A percentile compares a stretch with the other conserved stretches of the same genome.
Conservation (phyloP, 2,113 vertebrate genomes). For the Potamarius usumacintae region DNA sequence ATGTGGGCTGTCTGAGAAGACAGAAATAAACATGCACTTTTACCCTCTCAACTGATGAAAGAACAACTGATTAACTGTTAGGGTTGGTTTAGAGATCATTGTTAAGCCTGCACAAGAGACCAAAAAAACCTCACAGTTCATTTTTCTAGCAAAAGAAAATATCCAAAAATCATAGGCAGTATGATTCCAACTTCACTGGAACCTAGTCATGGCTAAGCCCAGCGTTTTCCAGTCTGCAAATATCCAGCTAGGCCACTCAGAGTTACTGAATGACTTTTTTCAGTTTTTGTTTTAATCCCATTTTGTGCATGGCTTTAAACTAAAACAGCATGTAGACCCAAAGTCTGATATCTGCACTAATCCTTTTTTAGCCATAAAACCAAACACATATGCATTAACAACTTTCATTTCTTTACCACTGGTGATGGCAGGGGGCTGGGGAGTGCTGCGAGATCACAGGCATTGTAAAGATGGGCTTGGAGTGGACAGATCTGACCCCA, state of each 20-base stretch:
- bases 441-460: conserved; percentile 21
- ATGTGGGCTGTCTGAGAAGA: conserved; percentile 75
- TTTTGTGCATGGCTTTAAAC: conserved; percentile 81
- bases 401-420: conserved; percentile 69
- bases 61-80: conserved; percentile 67
- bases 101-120: conserved; percentile 34
- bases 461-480: conserved; percentile 2
- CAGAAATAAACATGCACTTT: conserved; percentile 78
- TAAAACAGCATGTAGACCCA: conserved; percentile 78
- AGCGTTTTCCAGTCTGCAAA: conserved; percentile 7
- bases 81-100: conserved; percentile 62
- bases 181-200: conserved; percentile 37
- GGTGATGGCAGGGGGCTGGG: conserved; percentile 1
- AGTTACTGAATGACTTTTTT: conserved; percentile 72
- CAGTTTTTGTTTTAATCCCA: conserved; percentile 74
- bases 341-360: conserved; percentile 76
- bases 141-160: conserved; percentile 55
- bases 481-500: conserved; percentile 34
- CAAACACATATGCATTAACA: conserved; percentile 71
- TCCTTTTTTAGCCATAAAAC: conserved; percentile 76
- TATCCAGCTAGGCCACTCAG: conserved; percentile 58
- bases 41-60: conserved; percentile 67
- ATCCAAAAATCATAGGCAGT: conserved; percentile 51
- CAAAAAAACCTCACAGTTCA: conserved; percentile 62
- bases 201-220: conserved; percentile 10